A percentile compares a stretch with the other conserved stretches of the same genome.
phyloP scores from a whole-genome alignment of 2,888 invertebrate species.

The Muscina levida region DNA sequence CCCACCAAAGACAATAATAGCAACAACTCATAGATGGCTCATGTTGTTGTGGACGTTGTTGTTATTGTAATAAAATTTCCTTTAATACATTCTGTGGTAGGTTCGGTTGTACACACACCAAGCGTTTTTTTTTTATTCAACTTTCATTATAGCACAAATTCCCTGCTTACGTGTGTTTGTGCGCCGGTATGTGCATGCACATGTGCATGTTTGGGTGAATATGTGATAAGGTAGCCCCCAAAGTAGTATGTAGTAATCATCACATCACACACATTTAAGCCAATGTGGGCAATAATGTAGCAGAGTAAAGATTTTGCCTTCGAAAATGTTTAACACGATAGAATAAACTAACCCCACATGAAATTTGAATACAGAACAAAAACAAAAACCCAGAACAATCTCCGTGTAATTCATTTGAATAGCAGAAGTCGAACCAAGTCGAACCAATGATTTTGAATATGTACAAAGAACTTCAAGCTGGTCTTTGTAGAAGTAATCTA shows the following conservation, averaged over 20 bases:
- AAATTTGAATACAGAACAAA: too few species aligned
- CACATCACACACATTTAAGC: neutral
- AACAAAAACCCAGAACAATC: too few species aligned
- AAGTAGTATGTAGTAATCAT: slow-evolving; percentile 13
- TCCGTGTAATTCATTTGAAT: too few species aligned
- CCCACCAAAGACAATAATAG: slow-evolving; percentile 46
- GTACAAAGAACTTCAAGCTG: too few species aligned
- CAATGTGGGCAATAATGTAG: slow-evolving; percentile 4
- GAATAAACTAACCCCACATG: too few species aligned
- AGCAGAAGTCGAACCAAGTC: too few species aligned
- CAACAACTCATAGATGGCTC: slow-evolving; percentile 38
- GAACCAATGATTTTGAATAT: too few species aligned
- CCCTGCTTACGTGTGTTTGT: slow-evolving; percentile 10
- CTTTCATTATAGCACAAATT: slow-evolving; percentile 48
- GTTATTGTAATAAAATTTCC: slow-evolving; percentile 48
- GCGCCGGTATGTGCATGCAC: neutral
- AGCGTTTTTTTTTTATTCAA: slow-evolving; percentile 51
- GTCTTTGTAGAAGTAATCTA: too few species aligned
- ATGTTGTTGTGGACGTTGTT: slow-evolving; percentile 37
- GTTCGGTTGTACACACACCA: slow-evolving; percentile 4
- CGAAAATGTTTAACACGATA: too few species aligned
- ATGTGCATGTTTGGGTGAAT: neutral
- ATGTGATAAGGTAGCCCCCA: slow-evolving; percentile 1
- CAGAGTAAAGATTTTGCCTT: too few species aligned
- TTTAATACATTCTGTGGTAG: slow-evolving; percentile 48